phyloP scores from a whole-genome alignment of 2,888 invertebrate genomes.

The Ryuthela nishihirai region DNA sequence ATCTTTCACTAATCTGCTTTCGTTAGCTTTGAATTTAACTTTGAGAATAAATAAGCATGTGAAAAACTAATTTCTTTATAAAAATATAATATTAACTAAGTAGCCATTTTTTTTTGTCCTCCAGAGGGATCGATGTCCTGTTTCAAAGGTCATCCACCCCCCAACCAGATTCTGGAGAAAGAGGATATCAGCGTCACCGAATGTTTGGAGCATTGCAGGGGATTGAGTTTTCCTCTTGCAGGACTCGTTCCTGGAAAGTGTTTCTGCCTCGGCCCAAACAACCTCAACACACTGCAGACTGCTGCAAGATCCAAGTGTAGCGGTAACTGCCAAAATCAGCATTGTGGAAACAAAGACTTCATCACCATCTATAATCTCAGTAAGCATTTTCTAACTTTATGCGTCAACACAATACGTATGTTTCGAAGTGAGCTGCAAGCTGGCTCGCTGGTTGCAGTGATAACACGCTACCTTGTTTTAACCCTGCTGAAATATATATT shows the following conservation, averaged over 20 bases:
- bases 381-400: too few relatives aligned
- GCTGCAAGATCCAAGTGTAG: slow-evolving; percentile 9
- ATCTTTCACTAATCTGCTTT: too few relatives aligned
- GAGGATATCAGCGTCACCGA: slow-evolving; percentile 30
- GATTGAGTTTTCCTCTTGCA: slow-evolving; percentile 19
- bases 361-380: slow-evolving; percentile 30
- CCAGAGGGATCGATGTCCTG: slow-evolving; percentile 29
- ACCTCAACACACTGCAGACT: not conserved
- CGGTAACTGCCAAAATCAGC: slow-evolving; percentile 19
- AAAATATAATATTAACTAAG: too few relatives aligned
- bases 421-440: too few relatives aligned
- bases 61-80: too few relatives aligned
- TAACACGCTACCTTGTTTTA: too few relatives aligned
- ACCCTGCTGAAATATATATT: too few relatives aligned
- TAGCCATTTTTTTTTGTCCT: slow-evolving; percentile 2
- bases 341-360: slow-evolving; percentile 33
- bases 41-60: too few relatives aligned
- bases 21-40: too few relatives aligned
- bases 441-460: too few relatives aligned
- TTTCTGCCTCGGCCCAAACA: slow-evolving; percentile 14
- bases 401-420: too few relatives aligned
- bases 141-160: slow-evolving; percentile 28
- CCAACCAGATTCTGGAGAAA: slow-evolving; percentile 11
- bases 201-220: slow-evolving; percentile 34
- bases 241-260: slow-evolving; percentile 18